These are phyloP conservation scores for Anodontia alba DNA, from an alignment of 2,888 invertebrate species.

Conservation along the genomic window DNA sequence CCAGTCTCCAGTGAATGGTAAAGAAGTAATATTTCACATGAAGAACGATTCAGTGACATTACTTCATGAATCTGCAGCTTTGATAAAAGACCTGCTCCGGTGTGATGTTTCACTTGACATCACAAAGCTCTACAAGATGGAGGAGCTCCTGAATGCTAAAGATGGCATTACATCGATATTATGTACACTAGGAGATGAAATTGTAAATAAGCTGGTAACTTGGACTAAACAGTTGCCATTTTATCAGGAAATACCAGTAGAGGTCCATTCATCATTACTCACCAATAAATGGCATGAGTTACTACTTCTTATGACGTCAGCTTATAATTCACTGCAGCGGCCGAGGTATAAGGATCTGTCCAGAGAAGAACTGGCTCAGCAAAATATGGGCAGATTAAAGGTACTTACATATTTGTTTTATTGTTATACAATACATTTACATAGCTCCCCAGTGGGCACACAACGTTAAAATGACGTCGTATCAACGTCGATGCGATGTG, in stretches of 20 bases:
- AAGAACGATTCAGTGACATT: neutral
- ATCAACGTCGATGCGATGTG: no score
- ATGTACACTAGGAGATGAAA: conserved; percentile 98
- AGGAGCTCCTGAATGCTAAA: conserved; percentile 64
- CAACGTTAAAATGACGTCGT: no score
- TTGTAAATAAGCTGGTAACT: conserved; percentile 98
- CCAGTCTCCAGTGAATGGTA: neutral
- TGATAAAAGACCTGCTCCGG: conserved; percentile 66
- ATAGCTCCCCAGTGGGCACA: no score
- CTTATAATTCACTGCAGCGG: conserved; percentile 61
- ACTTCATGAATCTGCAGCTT: neutral
- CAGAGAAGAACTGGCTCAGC: conserved; percentile 64
- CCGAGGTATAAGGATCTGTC: conserved; percentile 17
- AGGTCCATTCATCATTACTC: conserved; percentile 93
- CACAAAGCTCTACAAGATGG: conserved; percentile 67
- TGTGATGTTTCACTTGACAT: conserved; percentile 72
- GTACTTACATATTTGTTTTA: conserved; percentile 18
- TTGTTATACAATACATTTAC: no score
- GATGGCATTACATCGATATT: conserved; percentile 91
- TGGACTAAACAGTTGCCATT: conserved; percentile 99
- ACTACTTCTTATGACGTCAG: conserved; percentile 75
- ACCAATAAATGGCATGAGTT: conserved; percentile 97
- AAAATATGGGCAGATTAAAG: conserved; percentile 72
- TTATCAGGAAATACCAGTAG: conserved; percentile 97
- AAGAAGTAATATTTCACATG: neutral